Conservation (phyloP, 2,113 vertebrate species). For the Ibidorhyncha struthersii region DNA sequence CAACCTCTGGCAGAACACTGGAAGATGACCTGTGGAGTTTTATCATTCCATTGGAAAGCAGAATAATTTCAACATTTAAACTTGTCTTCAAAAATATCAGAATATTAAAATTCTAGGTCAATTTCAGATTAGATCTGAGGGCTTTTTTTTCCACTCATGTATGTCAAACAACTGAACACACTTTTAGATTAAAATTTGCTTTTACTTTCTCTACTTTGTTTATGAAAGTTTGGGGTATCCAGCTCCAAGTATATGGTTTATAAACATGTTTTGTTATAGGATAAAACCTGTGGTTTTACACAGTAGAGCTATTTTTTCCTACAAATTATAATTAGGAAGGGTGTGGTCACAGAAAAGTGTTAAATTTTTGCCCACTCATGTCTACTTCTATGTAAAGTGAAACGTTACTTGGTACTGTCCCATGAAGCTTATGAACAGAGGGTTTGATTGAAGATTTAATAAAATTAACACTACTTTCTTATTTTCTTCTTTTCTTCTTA, state of each 20-base stretch:
- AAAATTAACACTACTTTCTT: slow-evolving; percentile 84
- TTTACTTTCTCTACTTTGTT: neutral
- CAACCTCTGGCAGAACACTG: neutral
- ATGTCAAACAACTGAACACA: neutral
- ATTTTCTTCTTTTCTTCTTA: slow-evolving; percentile 82
- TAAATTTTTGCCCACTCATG: slow-evolving; percentile 11
- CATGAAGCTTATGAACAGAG: slow-evolving; percentile 60
- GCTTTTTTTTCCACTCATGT: no score
- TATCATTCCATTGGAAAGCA: no score
- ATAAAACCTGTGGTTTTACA: neutral
- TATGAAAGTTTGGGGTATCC: neutral
- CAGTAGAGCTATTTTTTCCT: neutral
- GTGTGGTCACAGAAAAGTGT: neutral
- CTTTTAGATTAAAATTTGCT: neutral
- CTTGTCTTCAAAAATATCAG: no score
- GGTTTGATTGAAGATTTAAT: slow-evolving; percentile 81
- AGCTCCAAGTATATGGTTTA: neutral
- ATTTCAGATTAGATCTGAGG: no score
- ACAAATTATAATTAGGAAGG: neutral
- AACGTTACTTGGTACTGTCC: slow-evolving; percentile 69
- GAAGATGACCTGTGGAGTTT: neutral
- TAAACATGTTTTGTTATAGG: neutral
- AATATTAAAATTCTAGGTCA: no score
- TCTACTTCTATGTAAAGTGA: slow-evolving; percentile 37
- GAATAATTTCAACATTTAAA: no score